A percentile compares a stretch with the other conserved stretches of the same genome.
Evolutionary conservation across 2,113 vertebrate species (phyloP).

Genomic region (Eurypyga helias): DNA sequence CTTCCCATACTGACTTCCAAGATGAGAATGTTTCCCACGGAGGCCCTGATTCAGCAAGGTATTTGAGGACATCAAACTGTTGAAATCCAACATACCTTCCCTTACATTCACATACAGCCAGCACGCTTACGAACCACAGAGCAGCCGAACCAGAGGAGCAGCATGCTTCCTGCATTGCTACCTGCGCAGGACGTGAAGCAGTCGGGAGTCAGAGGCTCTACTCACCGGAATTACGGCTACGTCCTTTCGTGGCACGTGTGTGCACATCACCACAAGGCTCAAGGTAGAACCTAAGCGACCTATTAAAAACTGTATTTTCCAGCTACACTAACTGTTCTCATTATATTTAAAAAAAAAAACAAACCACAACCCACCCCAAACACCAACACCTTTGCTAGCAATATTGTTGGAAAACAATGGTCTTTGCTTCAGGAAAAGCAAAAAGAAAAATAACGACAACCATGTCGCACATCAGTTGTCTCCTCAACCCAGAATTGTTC

Average conservation of each 20-base stretch:
- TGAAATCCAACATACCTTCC: neutral
- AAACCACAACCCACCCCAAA: too few species aligned
- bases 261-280: neutral
- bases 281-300: neutral
- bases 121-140: neutral
- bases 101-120: rapidly evolving
- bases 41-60: slow-evolving; percentile 48
- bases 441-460: neutral
- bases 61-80: neutral
- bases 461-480: neutral
- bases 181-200: slow-evolving; percentile 5
- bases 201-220: neutral
- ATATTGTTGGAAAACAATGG: neutral
- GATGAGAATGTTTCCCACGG: neutral
- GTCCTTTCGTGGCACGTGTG: neutral
- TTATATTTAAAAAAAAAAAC: neutral
- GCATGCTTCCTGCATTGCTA: neutral
- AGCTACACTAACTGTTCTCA: neutral
- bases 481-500: neutral
- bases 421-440: neutral
- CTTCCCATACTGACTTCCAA: neutral
- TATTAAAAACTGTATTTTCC: neutral
- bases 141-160: slow-evolving; percentile 9
- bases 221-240: neutral
- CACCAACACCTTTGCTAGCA: neutral